phyloP scores from a whole-genome alignment of 2,113 vertebrate species.

The Sander lucioperca region DNA sequence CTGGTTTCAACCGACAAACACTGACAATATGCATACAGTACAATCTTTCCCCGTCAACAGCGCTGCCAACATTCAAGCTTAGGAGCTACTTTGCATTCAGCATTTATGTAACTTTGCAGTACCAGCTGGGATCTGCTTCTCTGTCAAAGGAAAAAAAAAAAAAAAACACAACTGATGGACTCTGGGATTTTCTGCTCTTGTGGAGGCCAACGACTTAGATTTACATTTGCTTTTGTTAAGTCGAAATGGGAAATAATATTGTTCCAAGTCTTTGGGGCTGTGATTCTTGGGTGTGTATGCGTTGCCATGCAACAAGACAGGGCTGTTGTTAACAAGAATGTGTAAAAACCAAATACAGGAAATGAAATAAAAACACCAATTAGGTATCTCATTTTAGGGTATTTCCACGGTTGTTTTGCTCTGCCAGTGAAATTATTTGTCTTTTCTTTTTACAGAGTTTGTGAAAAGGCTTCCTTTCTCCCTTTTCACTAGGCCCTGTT shows the following conservation, averaged over 20 bases:
- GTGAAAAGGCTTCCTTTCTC: no score
- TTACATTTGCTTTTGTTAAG: constrained; percentile 16
- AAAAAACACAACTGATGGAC: constrained; percentile 29
- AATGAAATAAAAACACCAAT: neutral
- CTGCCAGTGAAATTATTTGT: neutral
- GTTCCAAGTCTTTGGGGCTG: neutral
- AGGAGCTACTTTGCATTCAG: constrained; percentile 51
- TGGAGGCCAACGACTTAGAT: constrained; percentile 3
- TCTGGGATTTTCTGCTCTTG: constrained; percentile 24
- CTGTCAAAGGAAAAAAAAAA: constrained; percentile 42
- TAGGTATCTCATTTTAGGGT: neutral
- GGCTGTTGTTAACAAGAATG: neutral
- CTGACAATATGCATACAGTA: constrained; percentile 3
- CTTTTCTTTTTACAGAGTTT: neutral
- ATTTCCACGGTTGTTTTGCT: constrained; percentile 4
- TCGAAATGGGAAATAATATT: neutral
- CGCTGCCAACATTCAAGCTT: constrained; percentile 42
- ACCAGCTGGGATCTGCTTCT: constrained; percentile 33
- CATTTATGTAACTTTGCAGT: constrained; percentile 47
- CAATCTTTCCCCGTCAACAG: constrained; percentile 28
- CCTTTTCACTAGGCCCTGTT: no score
- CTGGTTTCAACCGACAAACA: constrained; percentile 37
- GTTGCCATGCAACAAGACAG: neutral
- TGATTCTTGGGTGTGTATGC: neutral
- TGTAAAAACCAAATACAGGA: neutral